A percentile compares a stretch with the other conserved stretches of the same genome.
Conservation (phyloP, 2,113 vertebrate species). For the Mionectes macconnelli region DNA sequence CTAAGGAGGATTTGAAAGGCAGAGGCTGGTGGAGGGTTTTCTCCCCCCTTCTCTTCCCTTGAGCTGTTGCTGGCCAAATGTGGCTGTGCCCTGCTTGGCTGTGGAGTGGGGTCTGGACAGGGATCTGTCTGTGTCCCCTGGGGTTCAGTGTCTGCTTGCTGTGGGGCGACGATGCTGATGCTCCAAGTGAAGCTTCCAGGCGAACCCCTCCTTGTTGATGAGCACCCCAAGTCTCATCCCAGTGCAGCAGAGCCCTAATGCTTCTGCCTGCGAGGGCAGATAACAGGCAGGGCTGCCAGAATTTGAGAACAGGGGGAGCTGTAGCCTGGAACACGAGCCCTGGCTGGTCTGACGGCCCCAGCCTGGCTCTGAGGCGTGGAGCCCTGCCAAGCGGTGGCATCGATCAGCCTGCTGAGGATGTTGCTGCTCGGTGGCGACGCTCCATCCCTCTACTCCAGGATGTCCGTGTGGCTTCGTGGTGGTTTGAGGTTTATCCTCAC, state of each 20-base stretch:
- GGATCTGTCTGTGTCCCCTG: background rate
- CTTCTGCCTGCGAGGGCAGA: background rate
- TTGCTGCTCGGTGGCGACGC: background rate
- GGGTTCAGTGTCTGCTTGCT: background rate
- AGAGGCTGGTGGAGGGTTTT: background rate
- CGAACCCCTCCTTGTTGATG: background rate
- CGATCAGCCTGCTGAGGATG: background rate
- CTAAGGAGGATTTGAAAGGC: background rate
- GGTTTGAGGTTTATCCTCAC: background rate
- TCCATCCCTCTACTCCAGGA: background rate
- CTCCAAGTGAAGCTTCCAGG: background rate
- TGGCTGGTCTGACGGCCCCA: background rate
- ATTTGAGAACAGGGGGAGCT: background rate
- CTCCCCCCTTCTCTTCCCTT: background rate
- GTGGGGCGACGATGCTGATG: fast-evolving
- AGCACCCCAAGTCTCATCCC: background rate
- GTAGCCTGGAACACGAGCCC: background rate
- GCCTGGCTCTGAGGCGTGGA: background rate
- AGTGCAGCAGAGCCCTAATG: background rate
- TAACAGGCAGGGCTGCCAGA: background rate
- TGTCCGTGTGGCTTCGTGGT: background rate
- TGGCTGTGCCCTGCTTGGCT: too few species aligned
- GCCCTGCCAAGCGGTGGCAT: background rate
- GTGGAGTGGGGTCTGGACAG: background rate
- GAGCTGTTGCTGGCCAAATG: background rate